Evolutionary conservation across 2,797 vertebrate species (phyloP).

Genomic region (Diceros bicornis): DNA sequence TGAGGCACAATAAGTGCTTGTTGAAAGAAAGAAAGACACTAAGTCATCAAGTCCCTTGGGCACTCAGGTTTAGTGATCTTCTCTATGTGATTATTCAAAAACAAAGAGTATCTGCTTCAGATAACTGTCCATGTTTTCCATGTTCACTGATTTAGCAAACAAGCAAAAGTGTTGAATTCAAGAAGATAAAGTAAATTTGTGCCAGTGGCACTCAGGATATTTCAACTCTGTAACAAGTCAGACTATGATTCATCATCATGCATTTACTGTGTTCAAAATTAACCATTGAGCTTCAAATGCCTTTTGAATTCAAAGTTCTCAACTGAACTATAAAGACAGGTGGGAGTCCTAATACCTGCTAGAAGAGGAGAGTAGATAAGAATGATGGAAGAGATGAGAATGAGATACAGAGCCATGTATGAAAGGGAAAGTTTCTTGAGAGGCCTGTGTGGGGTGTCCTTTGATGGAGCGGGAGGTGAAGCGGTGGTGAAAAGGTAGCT

Average conservation of each 20-base stretch:
- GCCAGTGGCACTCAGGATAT: neutral
- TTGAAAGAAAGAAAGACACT: neutral
- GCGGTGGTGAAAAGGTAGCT: neutral
- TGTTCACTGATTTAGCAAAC: conserved; percentile 1
- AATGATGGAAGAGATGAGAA: neutral
- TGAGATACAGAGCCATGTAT: neutral
- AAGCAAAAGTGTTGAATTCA: neutral
- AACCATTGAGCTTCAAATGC: neutral
- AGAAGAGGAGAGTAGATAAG: neutral
- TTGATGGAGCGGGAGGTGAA: neutral
- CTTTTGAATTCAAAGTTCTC: conserved; percentile 31
- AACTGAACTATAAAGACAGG: neutral
- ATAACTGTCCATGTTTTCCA: neutral
- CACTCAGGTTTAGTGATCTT: neutral
- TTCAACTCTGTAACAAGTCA: neutral
- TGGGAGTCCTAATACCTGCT: neutral
- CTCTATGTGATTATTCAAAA: conserved; percentile 12
- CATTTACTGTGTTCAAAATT: neutral
- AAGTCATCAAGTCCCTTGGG: neutral
- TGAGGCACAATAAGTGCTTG: neutral
- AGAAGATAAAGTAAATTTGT: neutral
- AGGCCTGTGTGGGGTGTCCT: neutral
- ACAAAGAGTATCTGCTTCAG: neutral
- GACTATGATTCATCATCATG: neutral
- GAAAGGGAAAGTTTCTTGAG: neutral